Conservation (phyloP, 1,140 invertebrate genomes). For the Steinernema khuongi region DNA sequence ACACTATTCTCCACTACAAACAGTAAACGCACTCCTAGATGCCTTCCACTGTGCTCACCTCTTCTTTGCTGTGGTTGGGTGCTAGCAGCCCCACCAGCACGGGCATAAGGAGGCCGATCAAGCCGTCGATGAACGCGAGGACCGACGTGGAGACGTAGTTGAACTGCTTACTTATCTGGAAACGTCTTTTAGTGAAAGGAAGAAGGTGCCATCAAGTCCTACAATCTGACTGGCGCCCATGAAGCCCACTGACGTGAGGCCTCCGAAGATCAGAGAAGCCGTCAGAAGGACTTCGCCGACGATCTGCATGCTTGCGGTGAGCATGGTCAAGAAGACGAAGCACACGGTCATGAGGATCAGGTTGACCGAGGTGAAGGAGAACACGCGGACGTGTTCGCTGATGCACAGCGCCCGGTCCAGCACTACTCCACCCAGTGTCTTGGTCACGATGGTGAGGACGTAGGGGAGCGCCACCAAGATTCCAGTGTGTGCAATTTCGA, state of each 20-base stretch:
- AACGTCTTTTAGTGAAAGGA: not conserved
- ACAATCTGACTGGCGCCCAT: not conserved
- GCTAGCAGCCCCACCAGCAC: not conserved
- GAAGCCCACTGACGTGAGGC: not conserved
- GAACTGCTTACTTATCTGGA: not conserved
- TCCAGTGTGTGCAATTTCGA: not conserved
- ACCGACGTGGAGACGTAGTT: slow-evolving; percentile 2
- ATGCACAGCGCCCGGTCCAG: not conserved
- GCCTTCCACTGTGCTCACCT: not conserved
- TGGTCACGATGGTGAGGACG: not conserved
- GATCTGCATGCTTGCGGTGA: not conserved
- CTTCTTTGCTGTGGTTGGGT: slow-evolving; percentile 5
- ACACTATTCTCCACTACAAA: not conserved
- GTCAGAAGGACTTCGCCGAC: not conserved
- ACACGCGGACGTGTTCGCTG: not conserved
- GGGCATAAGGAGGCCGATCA: not conserved
- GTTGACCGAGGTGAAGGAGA: not conserved
- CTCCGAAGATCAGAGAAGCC: not conserved
- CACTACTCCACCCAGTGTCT: not conserved
- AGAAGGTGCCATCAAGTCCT: not conserved
- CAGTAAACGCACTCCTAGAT: not conserved
- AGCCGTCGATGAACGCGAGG: not conserved
- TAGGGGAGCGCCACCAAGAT: not conserved
- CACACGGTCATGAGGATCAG: not conserved
- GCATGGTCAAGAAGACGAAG: not conserved